Conservation (phyloP, 2,888 invertebrate genomes). For the Athrips mouffetella region DNA sequence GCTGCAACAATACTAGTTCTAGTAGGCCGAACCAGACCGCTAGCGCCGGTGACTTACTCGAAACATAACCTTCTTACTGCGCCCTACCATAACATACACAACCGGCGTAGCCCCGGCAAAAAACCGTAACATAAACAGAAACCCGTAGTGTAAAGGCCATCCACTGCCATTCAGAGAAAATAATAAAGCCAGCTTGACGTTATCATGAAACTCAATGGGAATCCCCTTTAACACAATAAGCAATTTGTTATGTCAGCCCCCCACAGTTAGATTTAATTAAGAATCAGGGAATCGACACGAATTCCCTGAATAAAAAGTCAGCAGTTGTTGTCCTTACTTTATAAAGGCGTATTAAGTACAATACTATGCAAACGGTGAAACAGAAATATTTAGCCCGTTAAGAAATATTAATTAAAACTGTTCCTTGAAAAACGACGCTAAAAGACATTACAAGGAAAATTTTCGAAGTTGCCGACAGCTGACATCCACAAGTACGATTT, state of each 20-base stretch:
- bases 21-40: too few species aligned
- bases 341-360: constrained; percentile 24
- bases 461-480: constrained; percentile 71
- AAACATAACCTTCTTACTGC: too few species aligned
- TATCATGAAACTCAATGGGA: too few species aligned
- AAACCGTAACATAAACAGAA: too few species aligned
- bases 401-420: constrained; percentile 74
- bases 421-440: constrained; percentile 65
- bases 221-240: too few species aligned
- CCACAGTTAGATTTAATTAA: constrained; percentile 14
- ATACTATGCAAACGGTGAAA: constrained; percentile 32
- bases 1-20: too few species aligned
- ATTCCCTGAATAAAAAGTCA: constrained; percentile 18
- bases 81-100: too few species aligned
- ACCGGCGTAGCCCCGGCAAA: too few species aligned
- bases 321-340: constrained; percentile 23
- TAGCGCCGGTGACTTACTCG: too few species aligned
- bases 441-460: constrained; percentile 73
- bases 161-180: too few species aligned
- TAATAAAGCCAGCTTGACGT: too few species aligned
- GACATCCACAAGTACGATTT: constrained; percentile 74
- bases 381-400: constrained; percentile 43
- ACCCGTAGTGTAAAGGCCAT: too few species aligned
- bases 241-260: not conserved
- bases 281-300: constrained; percentile 1